Base-by-base conservation (phyloP, 2,797 vertebrate species). In the Micrastur ruficollis region DNA sequence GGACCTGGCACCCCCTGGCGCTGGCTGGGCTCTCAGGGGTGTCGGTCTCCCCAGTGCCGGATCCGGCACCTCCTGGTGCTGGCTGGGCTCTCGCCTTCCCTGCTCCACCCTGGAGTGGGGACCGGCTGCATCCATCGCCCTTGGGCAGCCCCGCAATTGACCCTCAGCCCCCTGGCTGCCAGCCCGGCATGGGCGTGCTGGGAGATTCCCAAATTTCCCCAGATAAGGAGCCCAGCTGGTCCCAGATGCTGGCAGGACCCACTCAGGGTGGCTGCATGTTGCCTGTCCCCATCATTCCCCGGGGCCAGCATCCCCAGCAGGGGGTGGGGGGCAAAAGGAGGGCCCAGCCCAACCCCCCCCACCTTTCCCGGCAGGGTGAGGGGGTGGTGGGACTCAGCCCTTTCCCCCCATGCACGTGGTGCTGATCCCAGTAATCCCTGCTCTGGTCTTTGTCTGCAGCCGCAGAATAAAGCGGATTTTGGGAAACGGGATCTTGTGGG, bases 261-360 rank as follows among this genome's bases (percentile, higher is more conserved):
- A 27, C 4, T 3, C 8, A 0, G n/a, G 12, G 12, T 0, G 3
- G 52, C 52, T 63, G 27, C 3, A 0, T 0, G 4, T 7, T 9
- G 29, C 34, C 46, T 18, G 4, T 10, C 58, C 61, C 52, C 63
- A 9, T 8, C 22, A 2, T 14, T 4, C 14, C 9, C 10, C 4
- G 5, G 9, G 6, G 9, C 0, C 7, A 15, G 19, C 6, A 38
- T 1, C 59, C n/a, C 12, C 40, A 42, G 4, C 9, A 6, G 10
- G 22, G 40, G 26, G 81, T 42, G 14, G 8, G 42, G 11, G 20
- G 21, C 4, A 40, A 22, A 25, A 29, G 4, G 16, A 9, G n/a
- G 11, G 29, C 12, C 3, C 7, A 42, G 42, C 16, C n/a, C 8
- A 26, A 9, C 29, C 23, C 32, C 11, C 2, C 36, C 6, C 3